Conservation (phyloP, 2,797 vertebrate genomes). For the Chrysocyon brachyurus region DNA sequence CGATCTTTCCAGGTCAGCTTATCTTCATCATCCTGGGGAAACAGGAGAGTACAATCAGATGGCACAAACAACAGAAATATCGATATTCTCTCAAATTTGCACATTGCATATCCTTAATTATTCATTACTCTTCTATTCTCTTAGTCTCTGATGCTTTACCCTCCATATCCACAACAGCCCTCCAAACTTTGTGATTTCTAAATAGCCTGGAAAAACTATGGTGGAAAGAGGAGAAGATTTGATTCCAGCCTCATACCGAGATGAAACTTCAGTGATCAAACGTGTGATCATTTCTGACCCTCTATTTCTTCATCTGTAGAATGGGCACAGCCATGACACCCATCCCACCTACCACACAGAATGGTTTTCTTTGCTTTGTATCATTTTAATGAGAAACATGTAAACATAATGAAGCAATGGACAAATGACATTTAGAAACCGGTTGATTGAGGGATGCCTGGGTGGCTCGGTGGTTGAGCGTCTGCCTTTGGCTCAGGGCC, state of each 20-base stretch:
- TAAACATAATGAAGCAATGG: background rate
- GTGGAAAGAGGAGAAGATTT: background rate
- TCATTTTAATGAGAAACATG: background rate
- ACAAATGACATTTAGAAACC: background rate
- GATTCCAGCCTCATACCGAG: background rate
- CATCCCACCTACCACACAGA: background rate
- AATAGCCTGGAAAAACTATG: background rate
- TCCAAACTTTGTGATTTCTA: background rate
- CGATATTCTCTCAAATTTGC: background rate
- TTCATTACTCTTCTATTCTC: background rate
- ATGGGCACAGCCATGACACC: background rate
- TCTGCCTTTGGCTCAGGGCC: too few species aligned
- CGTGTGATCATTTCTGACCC: background rate
- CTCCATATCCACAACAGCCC: background rate
- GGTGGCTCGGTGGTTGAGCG: too few species aligned
- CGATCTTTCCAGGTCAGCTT: conserved; percentile 96
- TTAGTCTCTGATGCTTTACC: background rate
- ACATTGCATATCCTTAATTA: background rate
- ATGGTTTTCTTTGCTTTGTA: background rate
- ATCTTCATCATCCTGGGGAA: conserved; percentile 90
- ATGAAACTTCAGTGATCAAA: background rate
- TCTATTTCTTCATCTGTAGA: background rate
- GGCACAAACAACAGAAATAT: background rate
- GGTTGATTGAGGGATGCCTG: too few species aligned
- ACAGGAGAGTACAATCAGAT: conserved; percentile 43